Conservation (phyloP, 2,888 invertebrate genomes). For the Creontiades dilutus region DNA sequence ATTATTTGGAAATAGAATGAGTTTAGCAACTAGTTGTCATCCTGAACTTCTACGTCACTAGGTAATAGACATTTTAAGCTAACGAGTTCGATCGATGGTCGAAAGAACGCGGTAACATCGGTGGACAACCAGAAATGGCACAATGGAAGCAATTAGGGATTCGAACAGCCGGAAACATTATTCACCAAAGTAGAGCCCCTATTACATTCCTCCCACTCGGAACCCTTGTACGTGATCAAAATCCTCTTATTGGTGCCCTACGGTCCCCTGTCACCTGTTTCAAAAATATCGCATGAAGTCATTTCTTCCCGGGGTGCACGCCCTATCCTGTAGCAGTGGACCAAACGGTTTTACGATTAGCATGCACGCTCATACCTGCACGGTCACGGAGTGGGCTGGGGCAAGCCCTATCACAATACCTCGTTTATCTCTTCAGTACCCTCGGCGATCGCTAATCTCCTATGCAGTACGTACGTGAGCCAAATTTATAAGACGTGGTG, state of each 20-base stretch:
- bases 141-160: neutral
- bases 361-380: slow-evolving; percentile 50
- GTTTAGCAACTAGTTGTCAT: too few species aligned
- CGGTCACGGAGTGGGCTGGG: slow-evolving; percentile 20
- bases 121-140: neutral
- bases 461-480: slow-evolving; percentile 64
- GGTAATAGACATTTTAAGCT: too few species aligned
- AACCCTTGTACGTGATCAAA: slow-evolving; percentile 31
- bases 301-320: slow-evolving; percentile 43
- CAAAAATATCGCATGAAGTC: slow-evolving; percentile 46
- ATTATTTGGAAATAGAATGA: too few species aligned
- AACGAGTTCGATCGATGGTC: too few species aligned
- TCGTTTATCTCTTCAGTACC: slow-evolving; percentile 67
- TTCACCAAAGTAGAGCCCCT: neutral
- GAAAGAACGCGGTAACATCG: too few species aligned
- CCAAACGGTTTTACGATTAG: slow-evolving; percentile 53
- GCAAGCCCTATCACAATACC: slow-evolving; percentile 54
- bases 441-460: slow-evolving; percentile 65
- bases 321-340: slow-evolving; percentile 13
- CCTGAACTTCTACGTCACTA: too few species aligned
- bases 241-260: neutral
- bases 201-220: neutral
- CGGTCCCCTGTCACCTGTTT: neutral
- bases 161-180: neutral
- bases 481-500: slow-evolving; percentile 66